phyloP scores from a whole-genome alignment of 2,113 vertebrate genomes.

The Gobiocypris rarus region DNA sequence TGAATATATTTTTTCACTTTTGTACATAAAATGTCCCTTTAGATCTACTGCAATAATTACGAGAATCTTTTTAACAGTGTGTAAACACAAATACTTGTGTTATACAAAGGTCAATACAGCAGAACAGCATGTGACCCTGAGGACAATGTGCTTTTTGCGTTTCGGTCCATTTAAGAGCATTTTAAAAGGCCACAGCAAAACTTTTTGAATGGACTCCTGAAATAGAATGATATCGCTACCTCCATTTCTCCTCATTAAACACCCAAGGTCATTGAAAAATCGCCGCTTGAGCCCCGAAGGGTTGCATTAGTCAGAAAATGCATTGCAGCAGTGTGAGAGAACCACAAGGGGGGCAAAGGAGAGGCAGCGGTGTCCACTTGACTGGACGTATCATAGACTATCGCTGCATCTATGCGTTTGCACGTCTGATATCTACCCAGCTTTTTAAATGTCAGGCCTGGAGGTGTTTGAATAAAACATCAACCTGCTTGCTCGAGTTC shows the following conservation, averaged over 20 bases:
- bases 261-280: conserved; percentile 31
- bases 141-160: conserved; percentile 8
- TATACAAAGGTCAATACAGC: conserved; percentile 18
- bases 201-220: not conserved
- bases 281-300: conserved; percentile 3
- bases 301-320: conserved; percentile 12
- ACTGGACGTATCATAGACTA: not conserved
- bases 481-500: conserved; percentile 25
- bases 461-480: conserved; percentile 55
- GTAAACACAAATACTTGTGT: not conserved
- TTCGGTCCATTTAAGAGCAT: conserved; percentile 21
- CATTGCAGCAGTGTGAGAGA: not conserved
- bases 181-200: conserved; percentile 26
- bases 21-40: not conserved
- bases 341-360: conserved; percentile 5
- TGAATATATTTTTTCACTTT: no score
- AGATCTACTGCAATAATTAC: not conserved
- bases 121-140: conserved; percentile 12
- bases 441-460: conserved; percentile 48
- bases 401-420: not conserved
- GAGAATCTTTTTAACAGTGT: not conserved
- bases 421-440: conserved; percentile 30
- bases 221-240: conserved; percentile 22
- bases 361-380: not conserved
- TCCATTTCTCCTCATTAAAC: conserved; percentile 31